Conservation (phyloP, 2,888 invertebrate species). For the Metopia argyrocephala region DNA sequence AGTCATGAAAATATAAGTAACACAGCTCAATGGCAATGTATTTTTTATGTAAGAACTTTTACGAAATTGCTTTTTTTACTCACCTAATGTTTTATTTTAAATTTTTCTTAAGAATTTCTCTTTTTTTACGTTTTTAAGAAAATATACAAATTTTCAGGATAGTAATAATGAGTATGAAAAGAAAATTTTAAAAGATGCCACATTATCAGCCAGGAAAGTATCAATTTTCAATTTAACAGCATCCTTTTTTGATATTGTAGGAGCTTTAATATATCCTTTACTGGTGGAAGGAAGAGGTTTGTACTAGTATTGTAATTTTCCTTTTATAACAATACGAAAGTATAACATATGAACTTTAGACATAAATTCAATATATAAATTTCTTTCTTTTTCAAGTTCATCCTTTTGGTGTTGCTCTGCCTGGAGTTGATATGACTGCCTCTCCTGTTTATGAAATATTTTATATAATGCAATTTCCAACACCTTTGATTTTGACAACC, state of each 20-base stretch:
- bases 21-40: no score
- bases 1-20: no score
- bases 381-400: conserved; percentile 67
- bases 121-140: conserved; percentile 17
- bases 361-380: background rate
- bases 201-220: conserved; percentile 69
- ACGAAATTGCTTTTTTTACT: background rate
- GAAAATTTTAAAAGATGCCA: conserved; percentile 66
- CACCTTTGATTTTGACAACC: conserved; percentile 68
- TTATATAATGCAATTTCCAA: conserved; percentile 70
- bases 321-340: background rate
- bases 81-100: conserved; percentile 1
- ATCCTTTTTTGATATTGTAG: conserved; percentile 69
- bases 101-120: conserved; percentile 23
- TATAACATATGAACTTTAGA: background rate
- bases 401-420: conserved; percentile 73
- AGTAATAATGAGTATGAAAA: conserved; percentile 64
- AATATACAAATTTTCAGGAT: conserved; percentile 52
- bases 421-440: conserved; percentile 70
- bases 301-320: conserved; percentile 21
- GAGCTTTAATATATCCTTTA: conserved; percentile 70
- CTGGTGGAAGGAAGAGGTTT: conserved; percentile 69
- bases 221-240: conserved; percentile 72
- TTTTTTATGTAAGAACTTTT: background rate
- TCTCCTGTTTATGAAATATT: conserved; percentile 73